Conservation (phyloP, 2,113 vertebrate genomes). For the Tiliqua scincoides region DNA sequence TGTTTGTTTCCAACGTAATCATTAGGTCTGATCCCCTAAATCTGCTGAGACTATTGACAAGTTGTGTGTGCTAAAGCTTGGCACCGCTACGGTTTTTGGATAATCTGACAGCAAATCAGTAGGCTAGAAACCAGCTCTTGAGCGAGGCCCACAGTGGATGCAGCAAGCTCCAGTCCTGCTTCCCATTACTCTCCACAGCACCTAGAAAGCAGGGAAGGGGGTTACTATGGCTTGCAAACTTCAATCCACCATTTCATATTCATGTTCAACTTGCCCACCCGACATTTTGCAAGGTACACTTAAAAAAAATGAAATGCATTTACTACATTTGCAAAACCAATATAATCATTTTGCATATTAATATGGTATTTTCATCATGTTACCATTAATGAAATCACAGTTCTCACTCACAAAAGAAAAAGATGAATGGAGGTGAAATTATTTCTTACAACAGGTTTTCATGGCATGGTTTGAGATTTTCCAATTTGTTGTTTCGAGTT, state of each 20-base stretch:
- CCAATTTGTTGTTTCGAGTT: not conserved
- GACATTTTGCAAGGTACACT: not conserved
- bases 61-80: not conserved
- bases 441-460: not conserved
- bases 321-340: not conserved
- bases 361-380: not conserved
- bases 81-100: not conserved
- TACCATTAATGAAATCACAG: not conserved
- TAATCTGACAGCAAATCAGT: conserved; percentile 18
- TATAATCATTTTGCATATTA: too few species aligned
- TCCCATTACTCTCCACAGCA: conserved; percentile 67
- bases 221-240: conserved; percentile 42
- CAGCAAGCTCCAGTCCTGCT: conserved; percentile 67
- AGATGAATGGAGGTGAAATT: not conserved
- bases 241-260: not conserved
- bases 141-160: conserved; percentile 36
- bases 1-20: conserved; percentile 58
- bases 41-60: not conserved
- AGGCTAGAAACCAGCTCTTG: conserved; percentile 57
- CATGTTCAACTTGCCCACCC: not conserved
- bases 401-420: not conserved
- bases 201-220: conserved; percentile 76
- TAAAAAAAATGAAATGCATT: not conserved
- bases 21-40: conserved; percentile 48
- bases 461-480: not conserved